These are phyloP conservation scores for Enhydra lutris DNA, from an alignment of 2,113 vertebrate genomes.

Conservation along the genomic window DNA sequence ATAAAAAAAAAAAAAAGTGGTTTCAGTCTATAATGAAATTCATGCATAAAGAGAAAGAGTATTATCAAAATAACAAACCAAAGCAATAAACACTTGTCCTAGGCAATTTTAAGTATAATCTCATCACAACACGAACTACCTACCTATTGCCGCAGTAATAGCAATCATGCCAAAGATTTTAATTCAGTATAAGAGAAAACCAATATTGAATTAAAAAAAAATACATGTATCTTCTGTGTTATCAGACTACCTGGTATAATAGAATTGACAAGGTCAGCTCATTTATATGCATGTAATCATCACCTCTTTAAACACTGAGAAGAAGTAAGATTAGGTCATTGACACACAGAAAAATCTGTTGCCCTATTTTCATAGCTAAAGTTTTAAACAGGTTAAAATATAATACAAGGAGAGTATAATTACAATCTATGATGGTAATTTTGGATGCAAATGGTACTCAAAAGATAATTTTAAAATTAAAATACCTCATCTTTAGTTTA, in stretches of 20 bases:
- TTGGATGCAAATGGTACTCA: background rate
- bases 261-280: background rate
- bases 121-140: background rate
- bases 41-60: background rate
- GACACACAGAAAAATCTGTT: background rate
- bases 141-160: background rate
- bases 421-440: background rate
- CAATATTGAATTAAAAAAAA: background rate
- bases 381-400: background rate
- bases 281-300: background rate
- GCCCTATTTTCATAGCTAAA: background rate
- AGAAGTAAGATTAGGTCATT: background rate
- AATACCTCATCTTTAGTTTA: background rate
- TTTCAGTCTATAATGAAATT: background rate
- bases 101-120: background rate
- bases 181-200: background rate
- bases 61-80: background rate
- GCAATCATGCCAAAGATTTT: background rate
- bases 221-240: background rate
- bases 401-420: background rate
- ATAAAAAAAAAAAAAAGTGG: background rate
- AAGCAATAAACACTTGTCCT: background rate
- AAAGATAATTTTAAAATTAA: background rate
- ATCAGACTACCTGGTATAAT: background rate
- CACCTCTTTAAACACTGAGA: background rate